Evolutionary conservation across 2,797 vertebrate species (phyloP).

Genomic region (Arnoldichthys spilopterus): DNA sequence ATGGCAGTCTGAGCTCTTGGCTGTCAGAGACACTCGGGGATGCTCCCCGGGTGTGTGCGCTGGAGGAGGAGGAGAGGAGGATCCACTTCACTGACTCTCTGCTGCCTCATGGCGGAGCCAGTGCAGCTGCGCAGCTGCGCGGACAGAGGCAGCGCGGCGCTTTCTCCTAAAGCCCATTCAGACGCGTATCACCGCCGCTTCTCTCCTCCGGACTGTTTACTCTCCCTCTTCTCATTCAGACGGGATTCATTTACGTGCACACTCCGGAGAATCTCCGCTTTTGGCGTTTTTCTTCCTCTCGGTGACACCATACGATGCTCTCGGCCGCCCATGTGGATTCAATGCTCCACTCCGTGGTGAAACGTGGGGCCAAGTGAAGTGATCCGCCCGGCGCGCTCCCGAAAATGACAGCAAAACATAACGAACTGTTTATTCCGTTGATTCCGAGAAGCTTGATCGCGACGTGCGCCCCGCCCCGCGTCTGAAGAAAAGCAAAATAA

Average conservation of each 20-base stretch:
- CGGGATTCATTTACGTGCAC: background rate
- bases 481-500: constrained; percentile 12
- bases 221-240: background rate
- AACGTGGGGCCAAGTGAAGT: constrained; percentile 15
- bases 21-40: background rate
- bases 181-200: background rate
- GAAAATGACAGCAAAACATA: background rate
- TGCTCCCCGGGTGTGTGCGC: constrained; percentile 9
- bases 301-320: background rate
- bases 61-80: constrained; percentile 24
- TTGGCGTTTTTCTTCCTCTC: too few species aligned
- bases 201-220: background rate
- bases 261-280: background rate
- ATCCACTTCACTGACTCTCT: constrained; percentile 6
- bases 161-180: background rate
- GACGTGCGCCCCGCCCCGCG: background rate
- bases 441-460: background rate
- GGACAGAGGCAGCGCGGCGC: constrained; percentile 6
- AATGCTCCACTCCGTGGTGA: background rate
- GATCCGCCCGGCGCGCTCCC: background rate
- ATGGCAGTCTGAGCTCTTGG: background rate
- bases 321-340: background rate
- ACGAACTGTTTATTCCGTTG: background rate
- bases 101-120: background rate
- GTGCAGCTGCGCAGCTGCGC: constrained; percentile 27